Evolutionary conservation across 2,888 invertebrate genomes (phyloP), one percentile per base, ranked within the genome.

Genomic region (Dryadula phaetusa): DNA sequence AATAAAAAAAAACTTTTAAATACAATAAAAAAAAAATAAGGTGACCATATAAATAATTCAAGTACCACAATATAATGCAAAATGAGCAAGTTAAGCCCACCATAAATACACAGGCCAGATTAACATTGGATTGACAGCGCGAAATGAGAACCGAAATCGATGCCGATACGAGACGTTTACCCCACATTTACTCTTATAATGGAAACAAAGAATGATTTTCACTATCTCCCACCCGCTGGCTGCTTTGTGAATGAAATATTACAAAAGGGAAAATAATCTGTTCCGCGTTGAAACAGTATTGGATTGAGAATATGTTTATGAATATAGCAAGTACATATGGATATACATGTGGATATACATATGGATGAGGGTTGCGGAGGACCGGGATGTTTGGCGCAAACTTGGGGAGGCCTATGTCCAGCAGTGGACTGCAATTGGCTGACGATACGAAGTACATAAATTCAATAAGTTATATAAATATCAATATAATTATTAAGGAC

Each of bases 111-210:
- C 18, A 7, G 42, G 12, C 44, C 44, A 44, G 60, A 60, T 60
- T 60, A 60, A 60, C 60, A 60, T 46, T 60, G 46, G 60, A 60
- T 60, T 60, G 46, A 60, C 44, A 60, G 18, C 44, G 44, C 60
- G 46, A 60, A 60, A 60, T 60, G 60, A 60, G 18, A 60, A 42
- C 14, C 28, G n/a, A 65, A 65, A 42, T 49, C 42, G 58, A 58
- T 25, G 47, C 58, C 37, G 42, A 65, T 58, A 32, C 64, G 58
- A 49, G 56, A 28, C 60, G 42, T 58, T 58, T 37, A 56, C 16
- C 40, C 58, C 64, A 60, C 64, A 65, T 65, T 65, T 60, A 52
- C 60, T 60, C 40, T 60, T 16, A 58, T 64, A 40, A 60, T 58
- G 64, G 58, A 65, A 60, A 65, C 64, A 65, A 65, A 42, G 64